These are phyloP conservation scores for Triops cancriformis DNA, from an alignment of 1,140 invertebrate genomes.

Conservation along the genomic window DNA sequence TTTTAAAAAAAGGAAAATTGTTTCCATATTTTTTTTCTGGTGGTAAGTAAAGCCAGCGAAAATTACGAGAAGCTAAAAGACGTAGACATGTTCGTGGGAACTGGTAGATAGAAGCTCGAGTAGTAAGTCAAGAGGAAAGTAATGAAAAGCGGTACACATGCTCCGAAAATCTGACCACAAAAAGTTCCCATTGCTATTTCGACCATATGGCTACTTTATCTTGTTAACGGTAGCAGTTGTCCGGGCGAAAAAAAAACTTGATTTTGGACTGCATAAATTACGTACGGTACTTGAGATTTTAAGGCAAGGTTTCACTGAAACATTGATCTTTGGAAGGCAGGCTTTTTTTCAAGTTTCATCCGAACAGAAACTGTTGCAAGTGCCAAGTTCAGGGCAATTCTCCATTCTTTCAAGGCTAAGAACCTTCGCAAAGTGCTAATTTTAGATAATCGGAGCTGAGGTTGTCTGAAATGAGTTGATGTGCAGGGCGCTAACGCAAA, in stretches of 20 bases:
- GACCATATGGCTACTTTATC: neutral
- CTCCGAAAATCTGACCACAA: neutral
- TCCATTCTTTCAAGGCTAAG: neutral
- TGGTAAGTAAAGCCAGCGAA: neutral
- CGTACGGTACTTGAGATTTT: neutral
- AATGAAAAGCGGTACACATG: neutral
- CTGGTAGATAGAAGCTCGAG: neutral
- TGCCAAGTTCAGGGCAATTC: conserved; percentile 3
- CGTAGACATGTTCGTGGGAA: neutral
- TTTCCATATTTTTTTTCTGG: neutral
- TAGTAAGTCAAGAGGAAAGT: neutral
- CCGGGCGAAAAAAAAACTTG: neutral
- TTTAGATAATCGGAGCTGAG: conserved; percentile 17
- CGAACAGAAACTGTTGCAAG: neutral
- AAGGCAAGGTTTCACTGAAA: neutral
- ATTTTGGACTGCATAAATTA: neutral
- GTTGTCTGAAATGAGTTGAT: conserved; percentile 10
- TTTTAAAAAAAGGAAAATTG: no score
- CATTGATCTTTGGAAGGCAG: neutral
- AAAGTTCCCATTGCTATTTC: neutral
- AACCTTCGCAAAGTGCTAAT: neutral
- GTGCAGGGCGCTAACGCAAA: neutral
- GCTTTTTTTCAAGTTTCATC: neutral
- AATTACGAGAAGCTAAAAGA: neutral
- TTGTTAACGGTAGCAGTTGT: neutral